Evolutionary conservation across 2,113 vertebrate species (phyloP).

Genomic region (Natator depressus): DNA sequence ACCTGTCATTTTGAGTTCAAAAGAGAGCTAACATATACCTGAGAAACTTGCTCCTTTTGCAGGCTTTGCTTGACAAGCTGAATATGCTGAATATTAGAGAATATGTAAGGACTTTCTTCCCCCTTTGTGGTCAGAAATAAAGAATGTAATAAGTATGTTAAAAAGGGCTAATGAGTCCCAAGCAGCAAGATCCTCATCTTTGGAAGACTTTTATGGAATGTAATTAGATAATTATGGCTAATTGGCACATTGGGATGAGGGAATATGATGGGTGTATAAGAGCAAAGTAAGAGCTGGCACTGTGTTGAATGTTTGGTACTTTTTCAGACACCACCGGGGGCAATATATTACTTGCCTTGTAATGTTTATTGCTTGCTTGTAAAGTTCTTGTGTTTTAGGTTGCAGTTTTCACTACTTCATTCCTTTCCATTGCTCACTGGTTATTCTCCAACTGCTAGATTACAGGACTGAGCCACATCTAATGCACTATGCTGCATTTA

Average conservation of each 20-base stretch:
- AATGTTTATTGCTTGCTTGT: slow-evolving; percentile 7
- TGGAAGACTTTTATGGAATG: slow-evolving; percentile 57
- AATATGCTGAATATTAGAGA: slow-evolving; percentile 13
- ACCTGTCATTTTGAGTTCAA: slow-evolving; percentile 46
- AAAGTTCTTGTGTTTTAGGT: slow-evolving; percentile 24
- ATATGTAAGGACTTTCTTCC: slow-evolving; percentile 37
- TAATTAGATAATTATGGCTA: slow-evolving; percentile 75
- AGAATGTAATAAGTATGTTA: slow-evolving; percentile 66
- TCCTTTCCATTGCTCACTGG: neutral
- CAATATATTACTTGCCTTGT: slow-evolving; percentile 20
- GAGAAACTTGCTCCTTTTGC: slow-evolving; percentile 31
- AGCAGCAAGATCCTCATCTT: slow-evolving; percentile 58
- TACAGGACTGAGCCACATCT: neutral
- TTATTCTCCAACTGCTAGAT: neutral
- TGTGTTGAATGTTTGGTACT: neutral
- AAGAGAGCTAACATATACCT: slow-evolving; percentile 38
- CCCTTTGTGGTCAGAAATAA: slow-evolving; percentile 61
- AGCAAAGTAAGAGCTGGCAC: neutral
- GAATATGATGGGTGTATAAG: slow-evolving; percentile 12
- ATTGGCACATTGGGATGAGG: slow-evolving; percentile 61
- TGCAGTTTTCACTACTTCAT: slow-evolving; percentile 10
- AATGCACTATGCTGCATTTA: neutral
- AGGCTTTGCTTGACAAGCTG: slow-evolving; percentile 36
- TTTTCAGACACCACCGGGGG: neutral
- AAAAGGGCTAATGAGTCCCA: slow-evolving; percentile 65